A percentile compares a stretch with the other conserved stretches of the same genome.
Evolutionary conservation across 2,797 vertebrate genomes (phyloP).

Genomic region (Antennarius maculatus): DNA sequence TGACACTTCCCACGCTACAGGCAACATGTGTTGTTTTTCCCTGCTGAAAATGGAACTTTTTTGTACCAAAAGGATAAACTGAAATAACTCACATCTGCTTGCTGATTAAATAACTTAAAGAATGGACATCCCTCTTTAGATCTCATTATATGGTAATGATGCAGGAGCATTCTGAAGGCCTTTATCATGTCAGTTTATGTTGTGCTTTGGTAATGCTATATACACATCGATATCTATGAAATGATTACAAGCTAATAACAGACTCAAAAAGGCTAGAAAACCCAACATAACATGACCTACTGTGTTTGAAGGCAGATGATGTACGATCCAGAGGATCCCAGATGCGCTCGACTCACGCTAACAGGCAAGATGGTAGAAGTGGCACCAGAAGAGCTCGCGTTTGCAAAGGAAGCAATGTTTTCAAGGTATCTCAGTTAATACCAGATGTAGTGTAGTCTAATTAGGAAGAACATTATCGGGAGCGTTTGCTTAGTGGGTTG

Average conservation of each 20-base stretch:
- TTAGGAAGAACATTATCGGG: not conserved
- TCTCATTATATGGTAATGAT: too few relatives aligned
- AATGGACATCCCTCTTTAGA: too few relatives aligned
- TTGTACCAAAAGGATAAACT: too few relatives aligned
- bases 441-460: not conserved
- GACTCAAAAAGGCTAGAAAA: not conserved
- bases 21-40: not conserved
- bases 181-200: too few relatives aligned
- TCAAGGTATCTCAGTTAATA: constrained; percentile 81
- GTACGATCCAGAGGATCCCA: constrained; percentile 87
- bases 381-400: constrained; percentile 83
- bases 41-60: not conserved
- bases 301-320: constrained; percentile 72
- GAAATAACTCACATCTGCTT: too few relatives aligned
- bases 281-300: not conserved
- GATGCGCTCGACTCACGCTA: constrained; percentile 87
- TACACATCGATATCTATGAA: not conserved
- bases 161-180: too few relatives aligned
- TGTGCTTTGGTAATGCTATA: too few relatives aligned
- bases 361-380: constrained; percentile 88
- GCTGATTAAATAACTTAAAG: too few relatives aligned
- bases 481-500: not conserved
- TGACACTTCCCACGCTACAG: not conserved
- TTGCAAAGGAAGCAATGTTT: constrained; percentile 92
- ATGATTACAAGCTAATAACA: not conserved